Evolutionary conservation across 2,113 vertebrate genomes (phyloP), one percentile per base, ranked within the genome.

Genomic region (Nothobranchius kuhntae): DNA sequence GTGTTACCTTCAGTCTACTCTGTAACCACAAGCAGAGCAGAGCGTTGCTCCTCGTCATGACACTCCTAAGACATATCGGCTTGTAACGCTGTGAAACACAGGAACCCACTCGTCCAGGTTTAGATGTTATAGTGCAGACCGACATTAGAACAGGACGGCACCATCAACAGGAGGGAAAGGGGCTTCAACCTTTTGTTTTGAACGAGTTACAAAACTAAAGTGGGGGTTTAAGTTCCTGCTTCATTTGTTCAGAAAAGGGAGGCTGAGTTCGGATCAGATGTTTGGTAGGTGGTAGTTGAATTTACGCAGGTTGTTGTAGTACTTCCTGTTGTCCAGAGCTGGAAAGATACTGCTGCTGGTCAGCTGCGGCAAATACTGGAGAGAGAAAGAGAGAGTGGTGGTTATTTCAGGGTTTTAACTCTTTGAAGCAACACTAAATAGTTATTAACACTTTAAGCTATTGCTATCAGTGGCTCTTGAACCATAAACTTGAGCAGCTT

Each of bases 281-380:
- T 96, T 96, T 3, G 97, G 96, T 3, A 98, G 95, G 57, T 89
- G 95, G 63, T 93, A 98, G 91, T 95, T 95, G 50, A 94, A 90
- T 84, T 93, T 96, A 80, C 88, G 93, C 60, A 93, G 82, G 73
- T 94, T 93, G 89, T 74, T 94, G 86, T 89, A 94, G 85, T 92
- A 91, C 67, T 95, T 97, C 86, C 94, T 97, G 79, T 87, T 94
- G 66, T 98, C 95, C 93, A 95, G 50, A 15, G 93, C 91, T 35
- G 96, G 96, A 60, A 98, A 95, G 81, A 93, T 48, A 6, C 91
- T 93, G 59, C 93, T 95, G 79, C 89, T 85, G 11, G 96, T 95
- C 57, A 98, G 85, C 91, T 98, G 96, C 21, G 96, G 96, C 71
- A 98, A 90, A 88, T 93, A 88, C 93, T 98, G 93, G 10, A 89